Percentiles rank a stretch among this genome's conserved stretches.
These are phyloP conservation scores for Ladona fulva DNA, from an alignment of 1,140 invertebrate species.

Conservation along the genomic window DNA sequence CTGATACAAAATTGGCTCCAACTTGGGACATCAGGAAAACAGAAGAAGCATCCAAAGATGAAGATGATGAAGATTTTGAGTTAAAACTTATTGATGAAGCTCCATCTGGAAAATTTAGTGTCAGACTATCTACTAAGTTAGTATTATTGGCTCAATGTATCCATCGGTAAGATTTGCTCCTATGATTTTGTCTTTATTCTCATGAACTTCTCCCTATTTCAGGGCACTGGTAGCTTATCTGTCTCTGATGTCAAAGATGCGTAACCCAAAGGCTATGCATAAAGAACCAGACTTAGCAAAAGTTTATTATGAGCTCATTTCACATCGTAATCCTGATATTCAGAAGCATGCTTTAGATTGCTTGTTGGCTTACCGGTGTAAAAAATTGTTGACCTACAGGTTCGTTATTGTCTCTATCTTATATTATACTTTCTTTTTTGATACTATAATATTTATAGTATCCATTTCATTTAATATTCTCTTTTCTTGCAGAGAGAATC, in stretches of 20 bases:
- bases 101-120: constrained; percentile 28
- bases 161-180: not conserved
- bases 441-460: too few relatives aligned
- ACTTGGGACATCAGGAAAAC: constrained; percentile 40
- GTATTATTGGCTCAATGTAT: not conserved
- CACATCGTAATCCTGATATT: constrained; percentile 62
- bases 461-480: not conserved
- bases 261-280: constrained; percentile 69
- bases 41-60: constrained; percentile 17
- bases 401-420: not conserved
- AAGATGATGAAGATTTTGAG: constrained; percentile 16
- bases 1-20: constrained; percentile 38
- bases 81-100: constrained; percentile 14
- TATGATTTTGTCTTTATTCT: not conserved
- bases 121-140: constrained; percentile 19
- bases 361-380: constrained; percentile 71
- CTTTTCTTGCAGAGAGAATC: constrained; percentile 41
- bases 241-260: constrained; percentile 66
- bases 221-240: constrained; percentile 63
- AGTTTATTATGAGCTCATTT: constrained; percentile 69
- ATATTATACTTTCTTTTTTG: not conserved
- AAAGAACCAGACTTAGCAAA: constrained; percentile 62
- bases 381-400: constrained; percentile 63
- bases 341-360: constrained; percentile 81
- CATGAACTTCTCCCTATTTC: constrained; percentile 31